phyloP scores from a whole-genome alignment of 2,113 vertebrate genomes.

The Protomyctophum bolini region DNA sequence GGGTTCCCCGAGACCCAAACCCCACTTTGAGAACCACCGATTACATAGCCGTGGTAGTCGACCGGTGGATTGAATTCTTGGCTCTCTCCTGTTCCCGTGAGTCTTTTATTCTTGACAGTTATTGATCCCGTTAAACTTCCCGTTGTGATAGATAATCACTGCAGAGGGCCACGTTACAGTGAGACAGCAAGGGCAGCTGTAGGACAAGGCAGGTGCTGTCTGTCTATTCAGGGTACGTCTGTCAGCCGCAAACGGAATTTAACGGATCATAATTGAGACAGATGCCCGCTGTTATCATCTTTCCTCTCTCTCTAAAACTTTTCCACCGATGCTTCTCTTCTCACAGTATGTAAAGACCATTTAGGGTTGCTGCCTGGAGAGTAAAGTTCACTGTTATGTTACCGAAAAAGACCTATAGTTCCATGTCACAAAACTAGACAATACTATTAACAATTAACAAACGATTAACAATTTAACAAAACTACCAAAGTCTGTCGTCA shows the following conservation, averaged over 20 bases:
- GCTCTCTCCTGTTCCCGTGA: neutral
- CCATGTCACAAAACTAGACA: neutral
- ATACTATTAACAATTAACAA: neutral
- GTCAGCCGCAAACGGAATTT: conserved; percentile 4
- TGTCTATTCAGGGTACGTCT: conserved; percentile 21
- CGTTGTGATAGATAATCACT: neutral
- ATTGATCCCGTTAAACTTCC: conserved; percentile 26
- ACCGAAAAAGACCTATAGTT: neutral
- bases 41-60: too few relatives aligned
- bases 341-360: conserved; percentile 1
- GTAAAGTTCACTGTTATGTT: neutral
- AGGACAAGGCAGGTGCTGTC: conserved; percentile 47
- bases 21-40: too few relatives aligned
- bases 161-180: conserved; percentile 9
- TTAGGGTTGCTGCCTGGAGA: neutral
- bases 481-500: neutral
- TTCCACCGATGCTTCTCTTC: neutral
- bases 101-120: conserved; percentile 17
- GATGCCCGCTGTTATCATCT: neutral
- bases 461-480: neutral
- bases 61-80: neutral
- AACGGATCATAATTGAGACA: neutral
- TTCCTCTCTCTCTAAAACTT: neutral
- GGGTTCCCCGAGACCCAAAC: too few relatives aligned
- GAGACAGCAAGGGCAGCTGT: conserved; percentile 24